Evolutionary conservation across 2,888 invertebrate species (phyloP), one percentile per base, ranked within the genome.

Genomic region (Abrostola triplasia): DNA sequence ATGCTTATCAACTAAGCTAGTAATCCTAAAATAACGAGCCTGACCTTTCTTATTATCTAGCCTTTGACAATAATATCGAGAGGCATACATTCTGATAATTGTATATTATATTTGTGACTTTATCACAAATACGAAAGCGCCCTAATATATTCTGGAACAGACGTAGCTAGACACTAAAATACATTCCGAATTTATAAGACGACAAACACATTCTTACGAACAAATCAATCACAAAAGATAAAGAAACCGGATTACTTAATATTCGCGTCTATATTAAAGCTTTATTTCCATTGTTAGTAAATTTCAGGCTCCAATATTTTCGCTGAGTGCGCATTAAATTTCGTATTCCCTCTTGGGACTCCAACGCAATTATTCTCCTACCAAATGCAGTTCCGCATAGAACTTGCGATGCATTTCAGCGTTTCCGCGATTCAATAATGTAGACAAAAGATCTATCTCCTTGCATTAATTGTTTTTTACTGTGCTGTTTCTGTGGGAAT

Each of bases 301-400:
- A 80, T 79, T 79, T 75, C 73, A 77, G 77, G 67, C 60, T 76
- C 67, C 77, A 80, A 83, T 85, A 84, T 86, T 88, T 87, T 85
- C 84, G 85, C 85, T 62, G 77, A 74, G 81, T 76, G 77, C 59
- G 81, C 84, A 85, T 88, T 84, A 88, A 88, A 89, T 88, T 88
- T 84, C 84, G 83, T 85, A 87, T 87, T 88, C 85, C 72, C 86
- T 87, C 83, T 77, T 67, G 83, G 81, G 82, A 84, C 88, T 83
- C 68, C 77, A 76, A 82, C 81, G 84, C 87, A 88, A 88, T 89
- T 90, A 90, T 90, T 89, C 90, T 88, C 87, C 84, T 89, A 89
- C 83, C 82, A 84, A 87, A 88, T 90, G 84, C 86, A 89, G 83
- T 85, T 86, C 81, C 70, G 82, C 82, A 80, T 76, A 80, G 80